Percentiles rank a stretch among this genome's conserved stretches.
Conservation (phyloP, 2,888 invertebrate species). For the Ormyrus pomaceus region DNA sequence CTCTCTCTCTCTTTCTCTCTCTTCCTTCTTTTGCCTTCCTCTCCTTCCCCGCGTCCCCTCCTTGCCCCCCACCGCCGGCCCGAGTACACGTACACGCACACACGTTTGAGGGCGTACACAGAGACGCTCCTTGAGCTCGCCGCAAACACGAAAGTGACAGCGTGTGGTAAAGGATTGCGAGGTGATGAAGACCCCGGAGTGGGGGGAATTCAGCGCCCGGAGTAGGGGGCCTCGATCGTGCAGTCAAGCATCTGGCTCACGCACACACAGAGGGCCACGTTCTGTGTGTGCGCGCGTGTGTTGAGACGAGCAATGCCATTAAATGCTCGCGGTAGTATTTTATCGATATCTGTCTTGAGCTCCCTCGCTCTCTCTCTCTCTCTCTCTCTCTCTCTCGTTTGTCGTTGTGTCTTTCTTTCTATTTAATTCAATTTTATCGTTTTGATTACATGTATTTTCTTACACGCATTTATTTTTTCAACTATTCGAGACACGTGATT, state of each 20-base stretch:
- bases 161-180: constrained; percentile 58
- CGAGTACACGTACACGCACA: not conserved
- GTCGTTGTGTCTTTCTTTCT: constrained; percentile 14
- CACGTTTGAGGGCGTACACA: constrained; percentile 2
- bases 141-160: constrained; percentile 67
- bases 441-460: constrained; percentile 44
- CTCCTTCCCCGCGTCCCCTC: not conserved
- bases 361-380: constrained; percentile 27
- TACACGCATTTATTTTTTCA: not conserved
- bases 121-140: constrained; percentile 56
- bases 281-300: not conserved
- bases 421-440: constrained; percentile 47
- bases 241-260: constrained; percentile 49
- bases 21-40: constrained; percentile 5
- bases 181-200: constrained; percentile 49
- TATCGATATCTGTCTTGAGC: constrained; percentile 51
- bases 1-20: constrained; percentile 21
- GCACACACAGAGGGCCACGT: not conserved
- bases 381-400: constrained; percentile 13
- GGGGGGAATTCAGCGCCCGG: not conserved
- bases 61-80: not conserved
- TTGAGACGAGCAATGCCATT: constrained; percentile 47
- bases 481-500: not conserved
- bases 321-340: constrained; percentile 49
- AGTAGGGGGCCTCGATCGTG: constrained; percentile 37